These are phyloP conservation scores for Chirona hameri DNA, from an alignment of 2,888 invertebrate genomes.

Conservation along the genomic window DNA sequence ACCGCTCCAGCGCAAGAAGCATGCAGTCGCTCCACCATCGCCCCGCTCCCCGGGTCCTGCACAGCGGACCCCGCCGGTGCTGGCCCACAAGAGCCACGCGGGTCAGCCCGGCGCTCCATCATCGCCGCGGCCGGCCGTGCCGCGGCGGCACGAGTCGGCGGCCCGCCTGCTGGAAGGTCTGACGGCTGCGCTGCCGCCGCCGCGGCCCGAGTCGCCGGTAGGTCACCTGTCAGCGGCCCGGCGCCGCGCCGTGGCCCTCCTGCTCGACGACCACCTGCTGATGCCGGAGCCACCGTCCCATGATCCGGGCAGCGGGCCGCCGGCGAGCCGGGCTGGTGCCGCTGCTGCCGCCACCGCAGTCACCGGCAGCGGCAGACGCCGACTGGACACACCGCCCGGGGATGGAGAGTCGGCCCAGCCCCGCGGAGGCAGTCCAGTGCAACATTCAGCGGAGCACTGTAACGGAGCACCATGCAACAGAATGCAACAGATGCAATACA, in stretches of 20 bases:
- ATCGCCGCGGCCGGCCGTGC: not conserved
- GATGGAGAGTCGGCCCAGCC: not conserved
- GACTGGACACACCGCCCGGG: not conserved
- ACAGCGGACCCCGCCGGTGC: not conserved
- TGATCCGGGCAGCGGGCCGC: not conserved
- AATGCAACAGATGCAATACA: too few relatives aligned
- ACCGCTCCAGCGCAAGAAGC: not conserved
- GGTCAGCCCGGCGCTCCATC: not conserved
- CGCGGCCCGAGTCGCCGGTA: not conserved
- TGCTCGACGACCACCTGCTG: conserved; percentile 9
- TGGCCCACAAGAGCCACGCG: not conserved
- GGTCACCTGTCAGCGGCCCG: not conserved
- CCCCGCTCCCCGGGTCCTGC: not conserved
- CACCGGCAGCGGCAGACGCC: not conserved
- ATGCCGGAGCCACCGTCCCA: not conserved
- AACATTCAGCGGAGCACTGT: not conserved
- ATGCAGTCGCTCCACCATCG: not conserved
- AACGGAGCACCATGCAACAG: too few relatives aligned
- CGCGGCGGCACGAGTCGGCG: not conserved
- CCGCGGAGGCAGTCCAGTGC: not conserved
- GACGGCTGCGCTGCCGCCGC: not conserved
- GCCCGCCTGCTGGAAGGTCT: not conserved
- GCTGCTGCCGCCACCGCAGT: not conserved
- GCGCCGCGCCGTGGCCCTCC: not conserved
- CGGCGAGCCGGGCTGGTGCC: not conserved